A percentile compares a stretch with the other conserved stretches of the same genome.
Conservation (phyloP, 2,888 invertebrate species). For the Lochmaea capreae region DNA sequence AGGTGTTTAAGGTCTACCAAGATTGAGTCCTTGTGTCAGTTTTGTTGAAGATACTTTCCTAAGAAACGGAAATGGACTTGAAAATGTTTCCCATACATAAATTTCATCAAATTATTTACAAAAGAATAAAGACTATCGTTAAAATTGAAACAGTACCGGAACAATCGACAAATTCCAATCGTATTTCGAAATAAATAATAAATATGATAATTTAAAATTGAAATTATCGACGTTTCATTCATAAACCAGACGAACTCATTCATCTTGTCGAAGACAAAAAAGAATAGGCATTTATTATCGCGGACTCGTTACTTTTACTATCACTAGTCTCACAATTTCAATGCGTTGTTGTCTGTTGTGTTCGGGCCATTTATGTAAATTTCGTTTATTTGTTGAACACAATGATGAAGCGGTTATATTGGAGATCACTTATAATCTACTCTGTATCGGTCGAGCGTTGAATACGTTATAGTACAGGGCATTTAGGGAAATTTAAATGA, state of each 20-base stretch:
- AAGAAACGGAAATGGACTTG: no score
- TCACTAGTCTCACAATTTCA: conserved; percentile 34
- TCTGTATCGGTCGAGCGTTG: conserved; percentile 15
- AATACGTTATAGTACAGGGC: not conserved
- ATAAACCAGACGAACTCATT: conserved; percentile 31
- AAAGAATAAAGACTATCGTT: not conserved
- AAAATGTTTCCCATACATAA: no score
- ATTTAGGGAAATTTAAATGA: no score
- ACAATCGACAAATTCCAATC: not conserved
- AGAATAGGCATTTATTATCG: conserved; percentile 35
- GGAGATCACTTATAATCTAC: conserved; percentile 24
- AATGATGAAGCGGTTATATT: conserved; percentile 35
- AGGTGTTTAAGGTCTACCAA: no score
- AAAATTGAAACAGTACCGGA: not conserved
- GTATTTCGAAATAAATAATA: conserved; percentile 27
- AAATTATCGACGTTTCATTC: conserved; percentile 32
- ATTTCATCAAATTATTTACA: not conserved
- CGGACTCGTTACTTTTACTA: conserved; percentile 35
- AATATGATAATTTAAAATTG: conserved; percentile 33
- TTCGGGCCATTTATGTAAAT: conserved; percentile 33
- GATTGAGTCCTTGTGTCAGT: no score
- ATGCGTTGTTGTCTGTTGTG: conserved; percentile 34
- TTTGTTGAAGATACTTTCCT: no score
- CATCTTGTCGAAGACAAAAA: conserved; percentile 27
- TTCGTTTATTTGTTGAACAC: conserved; percentile 34